phyloP scores from a whole-genome alignment of 2,888 invertebrate species.

The Pristionchus entomophagus region DNA sequence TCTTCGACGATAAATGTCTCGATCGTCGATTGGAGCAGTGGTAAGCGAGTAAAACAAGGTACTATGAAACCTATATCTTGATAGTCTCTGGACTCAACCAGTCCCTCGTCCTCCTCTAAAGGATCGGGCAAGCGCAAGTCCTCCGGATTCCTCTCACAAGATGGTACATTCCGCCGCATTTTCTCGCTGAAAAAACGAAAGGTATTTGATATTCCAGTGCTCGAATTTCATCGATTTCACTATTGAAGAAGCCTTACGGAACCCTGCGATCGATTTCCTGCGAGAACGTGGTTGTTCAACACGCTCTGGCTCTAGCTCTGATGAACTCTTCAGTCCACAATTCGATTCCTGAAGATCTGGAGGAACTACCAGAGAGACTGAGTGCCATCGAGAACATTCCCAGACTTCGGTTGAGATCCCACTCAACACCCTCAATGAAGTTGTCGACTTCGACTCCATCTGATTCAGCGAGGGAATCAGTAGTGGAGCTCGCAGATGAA shows the following conservation, averaged over 20 bases:
- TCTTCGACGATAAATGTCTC: not conserved
- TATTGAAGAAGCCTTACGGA: not conserved
- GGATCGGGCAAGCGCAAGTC: not conserved
- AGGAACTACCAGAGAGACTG: not conserved
- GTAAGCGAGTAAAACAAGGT: not conserved
- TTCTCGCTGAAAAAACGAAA: not conserved
- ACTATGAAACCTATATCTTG: not conserved
- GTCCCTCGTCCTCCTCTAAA: not conserved
- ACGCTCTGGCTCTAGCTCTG: not conserved
- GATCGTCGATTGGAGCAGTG: not conserved
- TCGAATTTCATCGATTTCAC: not conserved
- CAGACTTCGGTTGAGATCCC: not conserved
- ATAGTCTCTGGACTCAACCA: not conserved
- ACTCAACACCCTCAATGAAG: not conserved
- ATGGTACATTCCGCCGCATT: not conserved
- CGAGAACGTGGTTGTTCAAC: conserved; percentile 11
- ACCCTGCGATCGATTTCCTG: conserved; percentile 2
- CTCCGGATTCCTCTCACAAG: not conserved
- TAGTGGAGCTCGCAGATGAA: not conserved
- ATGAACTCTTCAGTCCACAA: not conserved
- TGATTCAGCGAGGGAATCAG: not conserved
- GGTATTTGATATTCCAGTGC: not conserved
- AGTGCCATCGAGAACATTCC: not conserved
- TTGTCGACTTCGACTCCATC: not conserved
- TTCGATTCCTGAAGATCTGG: not conserved